Base-by-base conservation (phyloP, 2,113 vertebrate species). In the Atherinomorus stipes region DNA sequence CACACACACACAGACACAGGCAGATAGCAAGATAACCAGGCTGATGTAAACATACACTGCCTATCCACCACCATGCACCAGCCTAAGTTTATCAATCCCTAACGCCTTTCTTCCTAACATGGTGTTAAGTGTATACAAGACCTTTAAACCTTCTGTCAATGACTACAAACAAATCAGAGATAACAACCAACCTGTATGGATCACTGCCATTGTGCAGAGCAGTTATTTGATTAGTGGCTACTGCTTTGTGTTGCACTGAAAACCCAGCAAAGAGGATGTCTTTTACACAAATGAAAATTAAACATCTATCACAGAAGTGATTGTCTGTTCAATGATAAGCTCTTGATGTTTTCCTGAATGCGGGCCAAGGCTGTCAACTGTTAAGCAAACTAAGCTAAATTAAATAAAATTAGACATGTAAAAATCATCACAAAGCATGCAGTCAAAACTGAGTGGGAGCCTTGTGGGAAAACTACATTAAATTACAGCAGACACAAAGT, bases 1-100 rank as follows among this genome's bases (percentile, higher is more conserved):
- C 47, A 67, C 65, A 84, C 18, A 76, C 31, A 50, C 47, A 67
- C 65, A 84, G n/a, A 76, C 70, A 73, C 49, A 82, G 23, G 37
- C 52, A 83, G n/a, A 75, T 4, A 64, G 34, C 26, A 77, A 38
- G 51, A 71, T 59, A 69, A 69, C 44, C 69, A 78, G 52, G 71
- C 66, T 69, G 19, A 72, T 63, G 57, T 59, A 16, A 68, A 60
- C n/a, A 44, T 53, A 57, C 37, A 58, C 54, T 74, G 45, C 50
- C 72, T 58, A 69, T 52, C 64, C 83, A 80, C 83, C 87, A 89
- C 82, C 87, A 72, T 52, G 49, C 79, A 87, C 13, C 84, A 88
- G 73, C 68, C 23, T 8, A 42, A 56, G 10, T 56, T 51, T n/a
- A 64, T 78, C 63, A 78, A 21, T 57, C 45, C 15, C 31, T 34